Evolutionary conservation across 2,888 invertebrate genomes (phyloP), one percentile per base, ranked within the genome.

Genomic region (Hyposoter dolosus): DNA sequence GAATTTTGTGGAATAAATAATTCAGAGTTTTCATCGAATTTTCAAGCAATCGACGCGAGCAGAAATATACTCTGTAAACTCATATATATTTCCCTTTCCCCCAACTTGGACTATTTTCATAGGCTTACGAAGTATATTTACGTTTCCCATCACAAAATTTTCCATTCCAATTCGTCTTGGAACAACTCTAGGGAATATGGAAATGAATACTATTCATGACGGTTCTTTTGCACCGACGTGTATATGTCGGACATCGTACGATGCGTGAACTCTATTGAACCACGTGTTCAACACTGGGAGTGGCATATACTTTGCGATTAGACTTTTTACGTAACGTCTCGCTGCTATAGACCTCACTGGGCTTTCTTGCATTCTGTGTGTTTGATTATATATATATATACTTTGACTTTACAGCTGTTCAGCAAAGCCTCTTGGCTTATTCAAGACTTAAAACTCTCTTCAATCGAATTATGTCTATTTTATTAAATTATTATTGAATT

Each of bases 251-350:
- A 53, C 23, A 56, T 28, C n/a, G 23, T 69, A 50, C 78, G 69
- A 82, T 66, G 83, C 77, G 53, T 86, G 86, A 87, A 87, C 87
- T 87, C 86, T 40, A 45, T 69, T 87, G 83, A 86, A 87, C 83
- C 82, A 77, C 69, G 35, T 72, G 60, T 65, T 66, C 35, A 82
- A 76, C 75, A 77, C 81, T 68, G 78, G 86, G 83, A 86, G 86
- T 86, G 87, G 86, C 86, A 77, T 78, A 76, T 81, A 69, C 76
- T 78, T 77, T 74, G 84, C 53, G 19, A 53, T 19, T 53, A 53
- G 19, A 53, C 53, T 83, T 68, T 83, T 85, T 87, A 86, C 86
- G 86, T 84, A 86, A 86, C 83, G 66, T 47, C 50, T 43, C 50
- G 74, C 68, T 75, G 65, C 72, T 74, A 66, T 79, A 79, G 79